phyloP scores from a whole-genome alignment of 23 tunicate species.

The Botrylloides violaceus region DNA sequence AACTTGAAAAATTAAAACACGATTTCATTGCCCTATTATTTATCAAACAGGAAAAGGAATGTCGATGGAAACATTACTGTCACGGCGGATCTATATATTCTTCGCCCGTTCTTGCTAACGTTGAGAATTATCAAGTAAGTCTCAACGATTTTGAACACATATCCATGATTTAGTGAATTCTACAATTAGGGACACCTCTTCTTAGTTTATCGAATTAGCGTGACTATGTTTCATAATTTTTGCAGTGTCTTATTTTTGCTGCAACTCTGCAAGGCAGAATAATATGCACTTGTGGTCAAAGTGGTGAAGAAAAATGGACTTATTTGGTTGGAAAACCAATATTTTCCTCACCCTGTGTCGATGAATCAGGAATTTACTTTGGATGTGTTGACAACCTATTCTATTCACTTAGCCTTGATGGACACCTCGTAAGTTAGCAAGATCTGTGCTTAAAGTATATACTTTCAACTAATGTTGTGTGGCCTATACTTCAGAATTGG shows the following conservation, averaged over 20 bases:
- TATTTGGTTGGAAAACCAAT: constrained; percentile 43
- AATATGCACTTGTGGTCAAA: not conserved
- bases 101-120: constrained; percentile 28
- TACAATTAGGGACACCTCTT: not conserved
- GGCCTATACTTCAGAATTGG: constrained; percentile 26
- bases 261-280: constrained; percentile 23
- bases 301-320: constrained; percentile 31
- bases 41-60: constrained; percentile 3
- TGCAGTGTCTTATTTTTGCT: not conserved
- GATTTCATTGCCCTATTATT: not conserved
- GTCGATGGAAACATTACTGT: constrained; percentile 23
- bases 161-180: no score
- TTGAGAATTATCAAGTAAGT: not conserved
- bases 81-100: constrained; percentile 57
- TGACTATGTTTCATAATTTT: not conserved
- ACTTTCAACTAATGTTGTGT: not conserved
- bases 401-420: constrained; percentile 28
- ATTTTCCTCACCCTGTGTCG: constrained; percentile 58
- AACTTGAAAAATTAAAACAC: not conserved
- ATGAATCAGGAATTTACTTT: constrained; percentile 39
- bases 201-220: not conserved
- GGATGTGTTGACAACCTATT: constrained; percentile 65
- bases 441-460: not conserved
- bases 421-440: not conserved
- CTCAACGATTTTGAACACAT: not conserved